Base-by-base conservation (phyloP, 2,888 invertebrate species). In the Orchesellides sinensis region DNA sequence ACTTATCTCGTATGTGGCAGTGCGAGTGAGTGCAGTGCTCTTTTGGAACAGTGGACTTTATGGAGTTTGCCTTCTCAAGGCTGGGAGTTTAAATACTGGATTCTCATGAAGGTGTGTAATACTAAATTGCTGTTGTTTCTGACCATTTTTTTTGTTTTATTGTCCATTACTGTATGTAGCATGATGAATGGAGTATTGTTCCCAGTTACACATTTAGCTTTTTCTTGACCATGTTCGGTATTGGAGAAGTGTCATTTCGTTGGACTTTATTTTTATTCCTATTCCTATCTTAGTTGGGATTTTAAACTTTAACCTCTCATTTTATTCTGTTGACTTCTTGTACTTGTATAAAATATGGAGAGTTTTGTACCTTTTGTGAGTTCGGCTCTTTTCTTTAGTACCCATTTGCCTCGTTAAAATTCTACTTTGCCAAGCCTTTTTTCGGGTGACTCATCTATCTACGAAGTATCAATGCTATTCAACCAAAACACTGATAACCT, bases 1-100 rank as follows among this genome's bases (percentile, higher is more conserved):
- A 23, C n/a, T 47, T 47, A 29, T 63, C 27, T 19, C 19, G 14
- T 66, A n/a, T 47, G 40, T 65, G 23, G 14, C n/a, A 19, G 27
- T 61, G 61, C 17, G 29, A n/a, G 61, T 61, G 61, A 29, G 29
- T 61, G 14, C 8, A 63, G 17, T 17, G 19, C 32, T 32, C 17
- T 6, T 35, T 35, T 54, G 4, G 12, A 21, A 35, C 40, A 47
- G 52, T 74, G 74, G 65, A 74, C 35, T 59, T 45, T 35, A 19
- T 12, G 56, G 59, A 47, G 72, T 61, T 47, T 52, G 52, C 74
- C 74, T 74, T 74, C 35, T 63, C 52, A 74, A 74, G 74, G 74
- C 74, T 74, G 47, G 29, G 59, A 61, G 6, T 21, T 27, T 29
- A n/a, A 19, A 47, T 23, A 61, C 61, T 47, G 74, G 74, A 74